A percentile compares a stretch with the other conserved stretches of the same genome.
Evolutionary conservation across 2,113 vertebrate species (phyloP).

Genomic region (Petromus typicus): DNA sequence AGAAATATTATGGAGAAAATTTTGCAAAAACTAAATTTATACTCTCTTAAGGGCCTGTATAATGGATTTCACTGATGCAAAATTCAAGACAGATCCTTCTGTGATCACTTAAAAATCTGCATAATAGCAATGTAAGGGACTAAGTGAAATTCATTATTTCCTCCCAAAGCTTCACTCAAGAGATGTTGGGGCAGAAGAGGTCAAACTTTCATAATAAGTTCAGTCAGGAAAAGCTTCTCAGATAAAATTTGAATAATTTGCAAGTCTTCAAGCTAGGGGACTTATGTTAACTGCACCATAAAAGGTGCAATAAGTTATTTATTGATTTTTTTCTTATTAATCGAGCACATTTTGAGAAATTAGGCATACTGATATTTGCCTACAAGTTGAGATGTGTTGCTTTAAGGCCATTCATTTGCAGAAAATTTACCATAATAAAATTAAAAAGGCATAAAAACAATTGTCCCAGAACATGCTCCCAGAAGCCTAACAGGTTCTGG

Average conservation of each 20-base stretch:
- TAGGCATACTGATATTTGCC: neutral
- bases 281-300: slow-evolving; percentile 37
- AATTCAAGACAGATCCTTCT: slow-evolving; percentile 26
- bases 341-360: slow-evolving; percentile 39
- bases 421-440: slow-evolving; percentile 68
- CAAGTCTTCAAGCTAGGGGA: neutral
- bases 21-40: slow-evolving; percentile 13
- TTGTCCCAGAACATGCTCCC: slow-evolving; percentile 28
- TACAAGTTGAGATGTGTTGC: neutral
- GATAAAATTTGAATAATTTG: slow-evolving; percentile 51
- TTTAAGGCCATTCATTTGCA: slow-evolving; percentile 50
- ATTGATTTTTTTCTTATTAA: slow-evolving; percentile 53
- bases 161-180: neutral
- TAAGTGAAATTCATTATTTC: slow-evolving; percentile 52
- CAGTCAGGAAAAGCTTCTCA: slow-evolving; percentile 36
- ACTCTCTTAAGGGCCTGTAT: neutral
- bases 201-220: slow-evolving; percentile 29
- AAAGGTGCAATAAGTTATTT: slow-evolving; percentile 29
- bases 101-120: neutral
- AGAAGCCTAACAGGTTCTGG: slow-evolving; percentile 51
- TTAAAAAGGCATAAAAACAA: slow-evolving; percentile 68
- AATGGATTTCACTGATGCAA: slow-evolving; percentile 12
- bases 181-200: neutral
- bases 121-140: neutral
- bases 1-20: slow-evolving; percentile 2